These are phyloP conservation scores for Caligus rogercresseyi DNA, from an alignment of 1,140 invertebrate species.

Conservation along the genomic window DNA sequence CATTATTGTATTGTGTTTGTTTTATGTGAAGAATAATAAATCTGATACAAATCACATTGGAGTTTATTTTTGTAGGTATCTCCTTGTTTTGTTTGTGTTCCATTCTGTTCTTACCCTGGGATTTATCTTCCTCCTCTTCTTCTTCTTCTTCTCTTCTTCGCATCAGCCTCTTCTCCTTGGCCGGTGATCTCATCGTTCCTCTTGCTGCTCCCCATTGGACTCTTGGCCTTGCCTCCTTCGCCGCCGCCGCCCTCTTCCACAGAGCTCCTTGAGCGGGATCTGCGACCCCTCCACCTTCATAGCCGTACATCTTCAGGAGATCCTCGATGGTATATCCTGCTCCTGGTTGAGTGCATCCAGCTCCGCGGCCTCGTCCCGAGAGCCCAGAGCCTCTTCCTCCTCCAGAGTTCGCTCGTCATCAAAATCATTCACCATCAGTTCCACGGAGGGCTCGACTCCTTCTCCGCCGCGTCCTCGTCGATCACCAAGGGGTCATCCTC, in stretches of 20 bases:
- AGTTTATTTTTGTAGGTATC: too few relatives aligned
- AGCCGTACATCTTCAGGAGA: slow-evolving; percentile 59
- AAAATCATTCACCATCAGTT: slow-evolving; percentile 91
- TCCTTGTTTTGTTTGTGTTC: slow-evolving; percentile 36
- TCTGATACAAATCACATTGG: too few relatives aligned
- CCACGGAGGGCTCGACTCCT: slow-evolving; percentile 49
- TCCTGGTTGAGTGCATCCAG: slow-evolving; percentile 29
- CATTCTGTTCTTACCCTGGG: slow-evolving; percentile 26
- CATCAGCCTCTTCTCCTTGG: slow-evolving; percentile 32
- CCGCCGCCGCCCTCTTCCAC: too few relatives aligned
- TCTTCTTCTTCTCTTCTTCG: slow-evolving; percentile 34
- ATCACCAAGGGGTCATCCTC: slow-evolving; percentile 7
- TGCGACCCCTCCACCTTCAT: neutral
- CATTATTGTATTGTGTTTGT: too few relatives aligned
- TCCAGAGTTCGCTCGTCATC: slow-evolving; percentile 88
- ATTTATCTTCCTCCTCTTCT: slow-evolving; percentile 36
- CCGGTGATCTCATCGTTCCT: slow-evolving; percentile 33
- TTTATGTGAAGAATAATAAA: too few relatives aligned
- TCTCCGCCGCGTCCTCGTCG: slow-evolving; percentile 27
- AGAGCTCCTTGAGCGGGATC: too few relatives aligned
- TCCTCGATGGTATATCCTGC: slow-evolving; percentile 83
- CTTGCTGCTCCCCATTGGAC: too few relatives aligned
- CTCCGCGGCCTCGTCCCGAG: slow-evolving; percentile 40
- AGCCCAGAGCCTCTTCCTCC: slow-evolving; percentile 84
- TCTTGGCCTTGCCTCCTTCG: too few relatives aligned